Conservation (phyloP, 1,140 invertebrate genomes). For the Drosophila azteca region DNA sequence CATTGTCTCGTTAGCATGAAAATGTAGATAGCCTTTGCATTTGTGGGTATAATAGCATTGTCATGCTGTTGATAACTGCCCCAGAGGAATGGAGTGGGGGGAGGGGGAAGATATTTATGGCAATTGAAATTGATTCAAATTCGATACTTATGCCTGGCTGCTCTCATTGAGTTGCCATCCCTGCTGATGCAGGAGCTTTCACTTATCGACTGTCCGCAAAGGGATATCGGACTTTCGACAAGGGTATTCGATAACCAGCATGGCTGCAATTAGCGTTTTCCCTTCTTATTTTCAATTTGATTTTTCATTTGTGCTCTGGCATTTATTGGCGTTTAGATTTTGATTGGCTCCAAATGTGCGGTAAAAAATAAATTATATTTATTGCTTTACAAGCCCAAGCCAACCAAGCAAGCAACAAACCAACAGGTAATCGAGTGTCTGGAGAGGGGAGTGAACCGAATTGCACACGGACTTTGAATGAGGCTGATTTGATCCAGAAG, state of each 20-base stretch:
- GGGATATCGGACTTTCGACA: conserved; percentile 6
- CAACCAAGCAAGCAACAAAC: too few species aligned
- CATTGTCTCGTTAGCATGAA: conserved; percentile 62
- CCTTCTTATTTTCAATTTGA: conserved; percentile 57
- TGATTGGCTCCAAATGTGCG: conserved; percentile 65
- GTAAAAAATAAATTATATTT: conserved; percentile 66
- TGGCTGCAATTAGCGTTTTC: background rate
- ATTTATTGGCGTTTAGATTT: conserved; percentile 74
- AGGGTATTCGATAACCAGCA: background rate
- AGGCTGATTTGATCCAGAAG: conserved; percentile 27
- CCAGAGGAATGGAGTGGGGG: background rate
- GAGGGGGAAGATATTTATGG: conserved; percentile 10
- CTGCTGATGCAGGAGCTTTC: background rate
- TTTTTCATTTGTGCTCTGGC: conserved; percentile 60
- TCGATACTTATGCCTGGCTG: too few species aligned
- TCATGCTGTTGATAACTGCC: conserved; percentile 33
- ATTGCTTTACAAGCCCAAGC: conserved; percentile 36
- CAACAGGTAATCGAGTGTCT: conserved; percentile 40
- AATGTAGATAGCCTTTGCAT: conserved; percentile 45
- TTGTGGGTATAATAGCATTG: conserved; percentile 28
- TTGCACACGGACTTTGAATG: conserved; percentile 32
- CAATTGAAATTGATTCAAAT: conserved; percentile 18
- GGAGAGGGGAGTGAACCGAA: conserved; percentile 19
- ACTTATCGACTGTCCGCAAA: background rate
- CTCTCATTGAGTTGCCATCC: background rate